phyloP scores from a whole-genome alignment of 2,797 vertebrate species.

The Chaenodraco wilsoni region DNA sequence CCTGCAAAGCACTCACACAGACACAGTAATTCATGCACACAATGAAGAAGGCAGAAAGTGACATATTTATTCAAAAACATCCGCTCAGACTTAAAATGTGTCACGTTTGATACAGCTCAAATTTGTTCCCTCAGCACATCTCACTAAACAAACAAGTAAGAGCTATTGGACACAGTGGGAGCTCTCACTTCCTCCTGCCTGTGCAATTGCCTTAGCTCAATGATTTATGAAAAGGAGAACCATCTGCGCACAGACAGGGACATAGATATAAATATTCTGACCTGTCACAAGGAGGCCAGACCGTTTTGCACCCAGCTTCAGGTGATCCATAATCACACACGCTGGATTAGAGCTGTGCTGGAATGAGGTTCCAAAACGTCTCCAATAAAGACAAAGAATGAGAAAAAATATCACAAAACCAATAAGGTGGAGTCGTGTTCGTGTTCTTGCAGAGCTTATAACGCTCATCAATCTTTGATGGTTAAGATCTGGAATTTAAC shows the following conservation, averaged over 20 bases:
- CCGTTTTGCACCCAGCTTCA: constrained; percentile 38
- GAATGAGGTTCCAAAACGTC: constrained; percentile 14
- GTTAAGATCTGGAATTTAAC: constrained; percentile 8
- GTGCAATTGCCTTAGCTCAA: constrained; percentile 84
- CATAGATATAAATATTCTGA: constrained; percentile 81
- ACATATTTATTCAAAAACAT: constrained; percentile 69
- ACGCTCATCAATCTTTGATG: not conserved
- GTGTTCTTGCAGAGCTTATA: not conserved
- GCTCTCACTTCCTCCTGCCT: constrained; percentile 67
- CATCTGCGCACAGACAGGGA: constrained; percentile 77
- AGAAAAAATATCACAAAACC: not conserved
- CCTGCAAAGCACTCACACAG: constrained; percentile 33
- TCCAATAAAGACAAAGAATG: constrained; percentile 9
- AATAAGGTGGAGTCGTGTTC: constrained; percentile 2
- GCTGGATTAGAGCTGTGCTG: constrained; percentile 6
- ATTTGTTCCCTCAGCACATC: constrained; percentile 65
- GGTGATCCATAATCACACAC: constrained; percentile 53
- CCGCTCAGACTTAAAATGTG: constrained; percentile 54
- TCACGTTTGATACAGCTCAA: constrained; percentile 62
- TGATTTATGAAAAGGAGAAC: constrained; percentile 83
- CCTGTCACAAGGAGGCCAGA: constrained; percentile 62
- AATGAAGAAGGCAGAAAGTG: constrained; percentile 46
- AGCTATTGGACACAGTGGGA: constrained; percentile 65
- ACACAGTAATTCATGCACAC: constrained; percentile 59
- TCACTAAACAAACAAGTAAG: constrained; percentile 70